These are phyloP conservation scores for Drosophila anomalata DNA, from an alignment of 2,888 invertebrate species.

Conservation along the genomic window DNA sequence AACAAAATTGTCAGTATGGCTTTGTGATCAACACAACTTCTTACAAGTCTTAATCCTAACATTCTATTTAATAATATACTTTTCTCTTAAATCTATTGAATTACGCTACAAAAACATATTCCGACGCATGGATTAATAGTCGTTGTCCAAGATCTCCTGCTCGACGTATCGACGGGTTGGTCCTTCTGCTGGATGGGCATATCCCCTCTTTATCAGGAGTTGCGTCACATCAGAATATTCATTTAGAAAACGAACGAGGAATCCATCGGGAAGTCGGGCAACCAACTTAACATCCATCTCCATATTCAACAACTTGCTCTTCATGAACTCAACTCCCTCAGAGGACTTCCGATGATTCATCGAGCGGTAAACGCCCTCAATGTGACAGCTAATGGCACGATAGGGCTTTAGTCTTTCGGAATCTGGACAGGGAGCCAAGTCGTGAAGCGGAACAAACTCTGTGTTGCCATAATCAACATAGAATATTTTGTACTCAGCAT, in stretches of 20 bases:
- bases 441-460: constrained; percentile 61
- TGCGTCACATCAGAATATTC: constrained; percentile 11
- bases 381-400: constrained; percentile 73
- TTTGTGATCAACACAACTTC: background rate
- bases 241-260: constrained; percentile 36
- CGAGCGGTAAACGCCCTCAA: constrained; percentile 53
- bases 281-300: constrained; percentile 48
- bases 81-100: background rate
- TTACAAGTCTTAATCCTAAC: too few relatives aligned
- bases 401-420: constrained; percentile 69
- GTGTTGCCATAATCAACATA: constrained; percentile 82
- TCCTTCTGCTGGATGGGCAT: constrained; percentile 32
- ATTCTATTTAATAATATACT: too few relatives aligned
- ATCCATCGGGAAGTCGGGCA: constrained; percentile 42
- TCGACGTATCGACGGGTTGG: background rate
- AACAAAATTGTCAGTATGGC: background rate
- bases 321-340: constrained; percentile 57
- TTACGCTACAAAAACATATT: background rate
- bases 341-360: constrained; percentile 12
- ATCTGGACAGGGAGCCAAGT: constrained; percentile 70
- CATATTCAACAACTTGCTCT: constrained; percentile 47
- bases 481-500: constrained; percentile 73
- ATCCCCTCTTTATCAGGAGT: constrained; percentile 44
- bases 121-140: too few relatives aligned
- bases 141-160: background rate